phyloP scores from a whole-genome alignment of 2,888 invertebrate genomes.

The Chrysomela aeneicollis region DNA sequence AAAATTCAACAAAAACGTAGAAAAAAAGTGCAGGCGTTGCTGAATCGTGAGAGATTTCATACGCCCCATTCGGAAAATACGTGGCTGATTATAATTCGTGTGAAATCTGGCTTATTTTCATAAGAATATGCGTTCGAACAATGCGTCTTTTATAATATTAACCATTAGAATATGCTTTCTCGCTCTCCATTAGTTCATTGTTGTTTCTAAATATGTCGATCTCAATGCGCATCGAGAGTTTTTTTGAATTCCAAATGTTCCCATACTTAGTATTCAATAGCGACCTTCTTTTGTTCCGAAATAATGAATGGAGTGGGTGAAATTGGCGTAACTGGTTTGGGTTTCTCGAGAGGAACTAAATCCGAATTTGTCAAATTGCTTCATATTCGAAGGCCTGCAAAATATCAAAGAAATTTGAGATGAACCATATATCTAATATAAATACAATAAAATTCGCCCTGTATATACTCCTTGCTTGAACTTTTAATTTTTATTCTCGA shows the following conservation, averaged over 20 bases:
- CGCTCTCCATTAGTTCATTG: slow-evolving; percentile 16
- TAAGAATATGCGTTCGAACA: slow-evolving; percentile 29
- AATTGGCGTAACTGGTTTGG: neutral
- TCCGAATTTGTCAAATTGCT: neutral
- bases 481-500: too few species aligned
- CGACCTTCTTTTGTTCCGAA: slow-evolving; percentile 15
- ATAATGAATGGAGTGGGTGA: slow-evolving; percentile 1
- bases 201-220: slow-evolving; percentile 19
- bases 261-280: slow-evolving; percentile 1
- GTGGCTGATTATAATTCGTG: slow-evolving; percentile 28
- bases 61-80: slow-evolving; percentile 27
- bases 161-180: slow-evolving; percentile 20
- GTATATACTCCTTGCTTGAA: too few species aligned
- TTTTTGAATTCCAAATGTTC: slow-evolving; percentile 11
- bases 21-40: slow-evolving; percentile 10
- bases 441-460: too few species aligned
- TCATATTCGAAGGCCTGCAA: neutral
- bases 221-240: slow-evolving; percentile 7
- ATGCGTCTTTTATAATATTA: slow-evolving; percentile 7
- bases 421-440: too few species aligned
- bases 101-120: slow-evolving; percentile 29
- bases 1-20: neutral
- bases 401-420: too few species aligned
- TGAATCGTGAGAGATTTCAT: slow-evolving; percentile 29
- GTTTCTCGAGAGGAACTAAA: neutral